Percentiles rank a stretch among this genome's conserved stretches.
Conservation (phyloP, 2,888 invertebrate genomes). For the Ormyrus pomaceus region DNA sequence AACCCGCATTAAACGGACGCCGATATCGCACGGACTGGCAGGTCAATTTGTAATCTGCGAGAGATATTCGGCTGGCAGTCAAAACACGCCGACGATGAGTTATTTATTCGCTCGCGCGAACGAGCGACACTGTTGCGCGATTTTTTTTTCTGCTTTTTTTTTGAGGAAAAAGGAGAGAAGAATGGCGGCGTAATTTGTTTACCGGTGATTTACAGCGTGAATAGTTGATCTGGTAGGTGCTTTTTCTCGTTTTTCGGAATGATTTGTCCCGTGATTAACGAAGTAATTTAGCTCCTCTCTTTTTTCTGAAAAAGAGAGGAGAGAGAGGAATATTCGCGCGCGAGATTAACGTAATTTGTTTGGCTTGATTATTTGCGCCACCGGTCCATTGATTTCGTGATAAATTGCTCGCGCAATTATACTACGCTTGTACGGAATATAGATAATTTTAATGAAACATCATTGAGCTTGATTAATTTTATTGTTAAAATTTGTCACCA, state of each 20-base stretch:
- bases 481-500: too few species aligned
- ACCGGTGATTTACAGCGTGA: slow-evolving; percentile 39
- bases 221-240: slow-evolving; percentile 10
- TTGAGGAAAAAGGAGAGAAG: background rate
- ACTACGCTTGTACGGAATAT: too few species aligned
- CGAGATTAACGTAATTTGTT: slow-evolving; percentile 16
- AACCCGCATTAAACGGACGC: slow-evolving; percentile 41
- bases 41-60: slow-evolving; percentile 52
- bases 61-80: too few species aligned
- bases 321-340: background rate
- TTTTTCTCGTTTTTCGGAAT: slow-evolving; percentile 11
- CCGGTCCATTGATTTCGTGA: slow-evolving; percentile 9
- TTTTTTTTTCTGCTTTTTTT: slow-evolving; percentile 34
- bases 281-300: slow-evolving; percentile 30
- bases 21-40: slow-evolving; percentile 45
- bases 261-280: slow-evolving; percentile 45
- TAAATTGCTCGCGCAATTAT: background rate
- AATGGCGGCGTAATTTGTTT: slow-evolving; percentile 41
- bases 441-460: too few species aligned
- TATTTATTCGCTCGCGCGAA: background rate
- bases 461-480: too few species aligned
- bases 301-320: background rate
- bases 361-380: slow-evolving; percentile 20
- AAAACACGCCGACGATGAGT: background rate
- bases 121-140: too few species aligned